Base-by-base conservation (phyloP, 1,140 invertebrate genomes). In the Aphidius gifuensis region DNA sequence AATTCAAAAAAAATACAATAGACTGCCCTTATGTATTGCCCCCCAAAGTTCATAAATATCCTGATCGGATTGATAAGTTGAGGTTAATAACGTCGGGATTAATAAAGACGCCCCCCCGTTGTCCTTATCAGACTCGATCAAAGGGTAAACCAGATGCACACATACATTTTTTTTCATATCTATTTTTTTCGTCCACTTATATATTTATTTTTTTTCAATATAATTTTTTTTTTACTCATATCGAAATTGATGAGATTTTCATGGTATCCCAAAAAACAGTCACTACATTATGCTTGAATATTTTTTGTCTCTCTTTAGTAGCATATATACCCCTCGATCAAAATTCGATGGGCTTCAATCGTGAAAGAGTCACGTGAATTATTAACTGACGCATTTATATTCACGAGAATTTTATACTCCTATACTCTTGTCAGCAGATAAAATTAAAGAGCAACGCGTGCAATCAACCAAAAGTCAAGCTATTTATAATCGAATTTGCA, bases 41-140 rank as follows among this genome's bases (percentile, higher is more conserved):
- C 57, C 57, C 48, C 49, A 45, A 39, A 49, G 57, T 38, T 32
- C 40, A 59, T 59, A 59, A 59, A 59, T 59, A 59, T 49, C 47
- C 6, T 32, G 57, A 59, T 59, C 32, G 46, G 48, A 45, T n/a
- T 59, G 57, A 59, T 59, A 59, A 59, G 57, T 45, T 45, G 46
- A 49, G 57, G 57, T 59, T 49, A 59, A 59, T 59, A 59, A 59
- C 45, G 56, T 44, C 56, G 56, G 56, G n/a, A 23, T 21, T 58
- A 47, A 58, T 58, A 58, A 59, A 59, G 46, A n/a, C 9, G 48
- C 57, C 46, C 46, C 47, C 38, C 57, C 48, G 57, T 4, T 50
- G n/a, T 4, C 49, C 6, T 53, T 53, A 53, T 55, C 53, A 39
- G 23, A 32, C 23, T 7, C n/a, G 42, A 55, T 55, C 53, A 40